Base-by-base conservation (phyloP, 2,797 vertebrate genomes). In the Pogoniulus pusillus region DNA sequence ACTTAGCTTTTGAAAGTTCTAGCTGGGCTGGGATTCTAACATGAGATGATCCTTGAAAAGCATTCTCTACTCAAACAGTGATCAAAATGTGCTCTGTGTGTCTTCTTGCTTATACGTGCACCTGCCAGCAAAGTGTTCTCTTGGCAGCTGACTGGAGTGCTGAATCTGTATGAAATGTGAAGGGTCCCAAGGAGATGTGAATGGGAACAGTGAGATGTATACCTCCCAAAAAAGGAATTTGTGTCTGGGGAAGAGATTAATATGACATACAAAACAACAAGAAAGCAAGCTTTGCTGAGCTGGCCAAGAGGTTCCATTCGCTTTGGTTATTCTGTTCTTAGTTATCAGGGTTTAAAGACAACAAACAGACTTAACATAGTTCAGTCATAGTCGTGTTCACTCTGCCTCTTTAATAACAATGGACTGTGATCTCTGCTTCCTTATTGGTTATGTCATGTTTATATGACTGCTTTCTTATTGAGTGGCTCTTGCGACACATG, bases 251-350 rank as follows among this genome's bases (percentile, higher is more conserved):
- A 75, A 87, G 34, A 77, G 15, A 58, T 7, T 9, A 26, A 14
- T 0, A 0, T 20, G 47, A 53, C 1, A 4, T 8, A 22, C 10
- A 89, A 34, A 74, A 58, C 8, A 83, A 15, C 41, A 82, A 34
- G 29, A 79, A 78, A 71, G 18, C 71, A 45, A 30, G 59, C 0
- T 8, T 71, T 72, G 19, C 30, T 57, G 69, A 82, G 19, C 45
- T 47, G 85, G 19, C 4, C 4, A n/a, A 77, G 54, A 73, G 16
- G 1, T 63, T 82, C 9, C 11, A 11, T 71, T 60, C 22, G 20
- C 34, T 63, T 92, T 66, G 5, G 24, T 15, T 55, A 6, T 76
- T 76, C 84, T 26, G 7, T 58, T 88, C 30, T 82, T 68, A 71
- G 41, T 41, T 55, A 74, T 74, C 45, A 74, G 57, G 27, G 37